Percentiles rank a stretch among this genome's conserved stretches.
phyloP scores from a whole-genome alignment of 2,797 vertebrate species.

The Siniperca obscura region DNA sequence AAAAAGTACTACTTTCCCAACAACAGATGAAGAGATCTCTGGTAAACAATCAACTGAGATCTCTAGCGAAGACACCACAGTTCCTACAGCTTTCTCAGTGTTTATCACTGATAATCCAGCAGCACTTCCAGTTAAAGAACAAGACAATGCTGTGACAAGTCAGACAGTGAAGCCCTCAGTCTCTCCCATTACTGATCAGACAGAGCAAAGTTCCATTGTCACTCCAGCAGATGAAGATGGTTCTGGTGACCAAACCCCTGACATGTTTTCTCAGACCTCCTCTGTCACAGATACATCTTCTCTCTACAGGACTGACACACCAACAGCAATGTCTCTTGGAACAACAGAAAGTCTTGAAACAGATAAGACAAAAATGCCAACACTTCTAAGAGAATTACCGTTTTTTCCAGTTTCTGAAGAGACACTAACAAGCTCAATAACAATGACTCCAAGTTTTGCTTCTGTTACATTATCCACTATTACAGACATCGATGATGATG shows the following conservation, averaged over 20 bases:
- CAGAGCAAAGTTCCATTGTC: not conserved
- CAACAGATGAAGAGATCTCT: slow-evolving; percentile 25
- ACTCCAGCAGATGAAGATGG: slow-evolving; percentile 17
- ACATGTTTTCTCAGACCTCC: no score
- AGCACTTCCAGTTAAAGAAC: not conserved
- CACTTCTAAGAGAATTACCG: not conserved
- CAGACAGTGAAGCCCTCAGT: slow-evolving; percentile 8
- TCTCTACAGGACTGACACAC: not conserved
- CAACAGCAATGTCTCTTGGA: slow-evolving; percentile 1
- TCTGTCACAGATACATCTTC: not conserved
- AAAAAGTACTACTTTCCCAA: not conserved
- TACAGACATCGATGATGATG: not conserved
- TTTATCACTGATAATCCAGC: slow-evolving; percentile 7
- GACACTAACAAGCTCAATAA: not conserved
- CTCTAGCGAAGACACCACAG: not conserved
- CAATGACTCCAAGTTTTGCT: not conserved
- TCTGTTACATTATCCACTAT: not conserved
- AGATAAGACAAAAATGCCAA: not conserved
- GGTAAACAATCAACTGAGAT: not conserved
- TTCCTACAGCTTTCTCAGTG: not conserved
- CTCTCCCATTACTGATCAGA: fast-evolving
- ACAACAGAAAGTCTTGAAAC: not conserved
- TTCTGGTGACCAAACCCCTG: slow-evolving; percentile 21
- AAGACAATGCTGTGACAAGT: slow-evolving; percentile 1
- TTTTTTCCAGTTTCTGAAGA: not conserved